These are phyloP conservation scores for Meriones unguiculatus DNA, from an alignment of 2,113 vertebrate species.

Conservation along the genomic window DNA sequence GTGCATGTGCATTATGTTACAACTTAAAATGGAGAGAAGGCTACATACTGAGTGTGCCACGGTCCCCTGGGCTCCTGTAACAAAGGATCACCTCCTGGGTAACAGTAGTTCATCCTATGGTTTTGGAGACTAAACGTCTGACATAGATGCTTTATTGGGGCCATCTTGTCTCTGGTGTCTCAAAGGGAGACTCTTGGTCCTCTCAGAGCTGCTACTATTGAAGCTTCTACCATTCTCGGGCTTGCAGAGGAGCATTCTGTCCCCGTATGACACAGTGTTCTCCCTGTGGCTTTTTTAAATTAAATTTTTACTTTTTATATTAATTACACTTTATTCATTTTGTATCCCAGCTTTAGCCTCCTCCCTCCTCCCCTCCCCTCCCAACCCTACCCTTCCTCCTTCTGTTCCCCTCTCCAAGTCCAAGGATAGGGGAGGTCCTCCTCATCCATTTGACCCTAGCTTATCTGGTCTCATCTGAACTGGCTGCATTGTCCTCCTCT, in stretches of 20 bases:
- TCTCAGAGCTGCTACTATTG: background rate
- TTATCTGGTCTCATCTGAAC: too few relatives aligned
- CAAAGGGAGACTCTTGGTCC: background rate
- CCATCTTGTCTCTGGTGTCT: background rate
- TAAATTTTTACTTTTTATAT: too few relatives aligned
- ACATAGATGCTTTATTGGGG: background rate
- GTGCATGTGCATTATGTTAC: background rate
- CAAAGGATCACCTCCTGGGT: background rate
- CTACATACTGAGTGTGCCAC: background rate
- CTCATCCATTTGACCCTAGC: too few relatives aligned
- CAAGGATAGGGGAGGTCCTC: too few relatives aligned
- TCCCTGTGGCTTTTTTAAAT: background rate
- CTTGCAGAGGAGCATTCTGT: background rate
- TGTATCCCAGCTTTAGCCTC: too few relatives aligned
- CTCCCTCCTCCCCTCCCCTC: too few relatives aligned
- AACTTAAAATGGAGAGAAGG: background rate
- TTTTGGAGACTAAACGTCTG: background rate
- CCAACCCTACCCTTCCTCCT: too few relatives aligned
- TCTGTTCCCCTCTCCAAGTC: too few relatives aligned
- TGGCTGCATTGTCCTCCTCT: too few relatives aligned
- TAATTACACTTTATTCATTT: too few relatives aligned
- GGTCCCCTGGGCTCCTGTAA: background rate
- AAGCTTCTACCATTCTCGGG: background rate
- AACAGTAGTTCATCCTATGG: background rate
- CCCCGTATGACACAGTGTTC: background rate